Base-by-base conservation (phyloP, 2,888 invertebrate species). In the Actias luna region DNA sequence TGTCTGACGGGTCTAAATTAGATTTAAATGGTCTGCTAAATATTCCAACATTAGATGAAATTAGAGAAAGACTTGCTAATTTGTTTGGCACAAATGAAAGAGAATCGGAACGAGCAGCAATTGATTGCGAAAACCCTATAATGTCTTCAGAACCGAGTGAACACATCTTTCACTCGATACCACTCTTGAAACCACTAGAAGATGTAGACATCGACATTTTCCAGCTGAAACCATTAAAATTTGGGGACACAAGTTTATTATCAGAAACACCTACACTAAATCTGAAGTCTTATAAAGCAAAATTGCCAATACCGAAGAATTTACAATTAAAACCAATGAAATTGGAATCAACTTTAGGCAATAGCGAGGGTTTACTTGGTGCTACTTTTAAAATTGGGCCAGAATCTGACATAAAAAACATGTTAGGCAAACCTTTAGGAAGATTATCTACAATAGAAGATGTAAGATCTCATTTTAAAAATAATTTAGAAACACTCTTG, bases 281-380 rank as follows among this genome's bases (percentile, higher is more conserved):
- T 65, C 70, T 85, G 46, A 80, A 82, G 62, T 76, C 79, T 2
- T 83, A 75, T 63, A 83, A 74, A 67, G 69, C 80, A n/a, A 84
- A 79, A 69, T 63, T 87, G 39, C 72, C 83, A 1, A 61, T 79
- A 25, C 83, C 85, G 4, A 76, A 79, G 33, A 73, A 77, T 50
- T 68, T 86, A 18, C 70, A 77, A 25, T 64, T 84, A 2, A 83
- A 80, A 65, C 79, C 84, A 59, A 61, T 84, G 14, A 80, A 78
- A 60, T 63, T 80, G 5, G 76, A 80, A 63, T 80, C 85, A 27
- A 66, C 73, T n/a, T 64, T 80, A 22, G 69, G 74, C 10, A 76
- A 76, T 59, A 73, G 71, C 25, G 70, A 71, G 39, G 71, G 74
- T 52, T 64, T 78, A 18, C 63, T 81, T 36, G 80, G 77, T 18